A percentile compares a stretch with the other conserved stretches of the same genome.
phyloP scores from a whole-genome alignment of 2,797 vertebrate species.

The Neoniphon sammara region DNA sequence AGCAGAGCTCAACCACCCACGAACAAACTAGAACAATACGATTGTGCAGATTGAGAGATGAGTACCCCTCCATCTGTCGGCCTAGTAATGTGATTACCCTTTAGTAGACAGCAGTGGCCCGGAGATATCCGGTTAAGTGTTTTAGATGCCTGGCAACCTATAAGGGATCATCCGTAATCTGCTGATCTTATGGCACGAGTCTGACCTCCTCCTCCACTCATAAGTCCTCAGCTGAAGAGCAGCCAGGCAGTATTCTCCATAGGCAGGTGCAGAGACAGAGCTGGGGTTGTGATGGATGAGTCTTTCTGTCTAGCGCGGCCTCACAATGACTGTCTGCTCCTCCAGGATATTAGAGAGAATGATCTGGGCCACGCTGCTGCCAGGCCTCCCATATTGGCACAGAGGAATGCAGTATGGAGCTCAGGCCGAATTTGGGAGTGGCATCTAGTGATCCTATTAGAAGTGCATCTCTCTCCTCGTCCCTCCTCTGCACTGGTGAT shows the following conservation, averaged over 20 bases:
- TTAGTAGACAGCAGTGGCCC: conserved; percentile 58
- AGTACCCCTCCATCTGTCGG: conserved; percentile 71
- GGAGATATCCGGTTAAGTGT: conserved; percentile 71
- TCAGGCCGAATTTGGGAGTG: conserved; percentile 56
- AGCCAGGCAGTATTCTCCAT: conserved; percentile 44
- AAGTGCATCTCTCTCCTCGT: conserved; percentile 56
- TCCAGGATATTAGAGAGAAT: conserved; percentile 72
- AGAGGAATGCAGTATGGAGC: conserved; percentile 42
- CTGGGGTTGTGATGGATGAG: conserved; percentile 73
- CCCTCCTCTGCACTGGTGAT: conserved; percentile 52
- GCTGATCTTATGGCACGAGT: conserved; percentile 55
- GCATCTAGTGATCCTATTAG: conserved; percentile 61
- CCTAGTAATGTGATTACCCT: conserved; percentile 76
- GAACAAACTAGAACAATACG: conserved; percentile 45
- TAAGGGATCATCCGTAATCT: conserved; percentile 70
- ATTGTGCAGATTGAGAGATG: conserved; percentile 57
- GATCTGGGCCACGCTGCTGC: conserved; percentile 65
- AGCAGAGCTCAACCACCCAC: conserved; percentile 38
- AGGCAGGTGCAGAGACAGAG: conserved; percentile 59
- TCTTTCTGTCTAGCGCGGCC: conserved; percentile 53
- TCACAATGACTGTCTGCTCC: conserved; percentile 58
- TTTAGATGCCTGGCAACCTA: conserved; percentile 69
- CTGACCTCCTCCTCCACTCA: conserved; percentile 59
- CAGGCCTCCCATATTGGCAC: conserved; percentile 66
- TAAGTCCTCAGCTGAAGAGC: neutral